Conservation (phyloP, 2,113 vertebrate species). For the Caloenas nicobarica region DNA sequence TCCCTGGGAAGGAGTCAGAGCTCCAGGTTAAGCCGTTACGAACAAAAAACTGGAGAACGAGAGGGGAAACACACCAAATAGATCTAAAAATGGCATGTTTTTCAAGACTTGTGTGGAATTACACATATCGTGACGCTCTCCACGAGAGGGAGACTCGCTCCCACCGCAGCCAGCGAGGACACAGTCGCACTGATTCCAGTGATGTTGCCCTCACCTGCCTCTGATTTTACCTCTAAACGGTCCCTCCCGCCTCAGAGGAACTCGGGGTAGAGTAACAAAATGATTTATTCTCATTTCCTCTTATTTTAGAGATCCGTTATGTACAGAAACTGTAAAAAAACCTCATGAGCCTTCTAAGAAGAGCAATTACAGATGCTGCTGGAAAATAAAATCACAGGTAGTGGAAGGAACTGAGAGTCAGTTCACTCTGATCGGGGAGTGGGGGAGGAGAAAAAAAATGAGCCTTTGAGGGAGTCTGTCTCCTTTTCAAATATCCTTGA, state of each 20-base stretch:
- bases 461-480: constrained; percentile 21
- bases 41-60: not conserved
- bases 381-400: constrained; percentile 60
- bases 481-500: constrained; percentile 91
- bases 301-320: constrained; percentile 71
- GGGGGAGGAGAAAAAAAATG: not conserved
- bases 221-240: not conserved
- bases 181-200: too few species aligned
- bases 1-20: not conserved
- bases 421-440: not conserved
- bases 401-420: constrained; percentile 35
- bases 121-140: not conserved
- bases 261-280: constrained; percentile 61
- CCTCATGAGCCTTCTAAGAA: constrained; percentile 36
- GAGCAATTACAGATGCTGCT: constrained; percentile 22
- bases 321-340: constrained; percentile 78
- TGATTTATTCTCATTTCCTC: constrained; percentile 73
- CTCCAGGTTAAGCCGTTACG: fast-evolving
- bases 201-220: not conserved
- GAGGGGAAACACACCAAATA: fast-evolving
- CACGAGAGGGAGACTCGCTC: constrained; percentile 52
- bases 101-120: not conserved
- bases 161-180: not conserved
- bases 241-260: not conserved
- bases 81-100: not conserved